Evolutionary conservation across 2,113 vertebrate species (phyloP), one percentile per base, ranked within the genome.

Genomic region (Odontesthes bonariensis): DNA sequence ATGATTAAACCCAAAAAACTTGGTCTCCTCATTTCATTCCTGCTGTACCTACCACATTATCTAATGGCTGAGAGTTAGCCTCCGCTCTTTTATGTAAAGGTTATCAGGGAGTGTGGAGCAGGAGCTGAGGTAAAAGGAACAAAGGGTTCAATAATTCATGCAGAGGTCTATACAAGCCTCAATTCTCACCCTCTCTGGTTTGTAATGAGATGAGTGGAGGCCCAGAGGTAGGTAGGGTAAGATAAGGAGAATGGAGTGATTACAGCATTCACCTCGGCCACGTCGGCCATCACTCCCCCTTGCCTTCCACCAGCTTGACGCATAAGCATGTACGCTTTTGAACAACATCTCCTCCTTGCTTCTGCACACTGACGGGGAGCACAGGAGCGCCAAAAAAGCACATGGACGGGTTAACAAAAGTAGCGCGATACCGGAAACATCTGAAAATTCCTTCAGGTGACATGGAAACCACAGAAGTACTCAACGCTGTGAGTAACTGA

Each of bases 141-240:
- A 88, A 65, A 71, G 58, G 85, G 69, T 82, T 93, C 89, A 92
- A 93, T 92, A 91, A 94, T 92, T 94, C 79, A 94, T 92, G 91
- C 68, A 1, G 32, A 88, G 84, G 87, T 86, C 86, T 75, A 73
- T 57, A 72, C 83, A 76, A 79, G 73, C 83, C 84, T 86, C 84
- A 84, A 85, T 88, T 80, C 85, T 90, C 82, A 83, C 67, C 85
- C 77, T 73, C 78, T 83, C 58, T 60, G 61, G 77, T 75, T 79
- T 81, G 66, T 91, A 89, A 91, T 89, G 86, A 90, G 87, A 89
- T 75, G 83, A 88, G 80, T 80, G 81, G 75, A 86, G 69, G 71
- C 69, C 65, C 58, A 72, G 49, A 69, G 73, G 72, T 69, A 79
- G 72, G 59, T 56, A 81, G 32, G 51, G 20, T 49, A 23, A 54